Evolutionary conservation across 92 coral and sea anemone species (phyloP), one percentile per base, ranked within the genome.

Genomic region (Phymanthus crucifer): DNA sequence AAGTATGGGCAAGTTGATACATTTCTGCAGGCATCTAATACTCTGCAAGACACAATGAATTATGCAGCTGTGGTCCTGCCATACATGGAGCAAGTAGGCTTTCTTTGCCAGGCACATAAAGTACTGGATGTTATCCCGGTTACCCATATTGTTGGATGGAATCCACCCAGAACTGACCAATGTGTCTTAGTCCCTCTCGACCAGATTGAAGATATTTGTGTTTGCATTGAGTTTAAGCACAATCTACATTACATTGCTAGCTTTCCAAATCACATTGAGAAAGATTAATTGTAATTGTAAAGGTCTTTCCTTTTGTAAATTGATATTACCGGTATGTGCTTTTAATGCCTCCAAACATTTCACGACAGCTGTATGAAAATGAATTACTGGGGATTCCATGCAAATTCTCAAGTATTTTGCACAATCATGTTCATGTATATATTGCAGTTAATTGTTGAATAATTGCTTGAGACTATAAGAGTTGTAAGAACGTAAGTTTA

Each of bases 1-100:
- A 84, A 78, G 65, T 86, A 75, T 70, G 89, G 86, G 35, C 86
- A 86, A 48, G 72, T 80, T 74, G 89, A 85, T 47, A 35, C 69
- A 18, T 80, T 86, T 73, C 73, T 86, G 23, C 35, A 77, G 32
- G 83, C 73, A 29, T 61, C 79, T 40, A 40, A 13, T 43, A 43
- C 48, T 43, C 48, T 5, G 61, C 46, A 68, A 6, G 72, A 73
- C 19, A 47, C 68, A 27, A 48, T 52, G 40, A 19, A 45, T 47
- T 73, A 85, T 79, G 85, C 83, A 32, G 87, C 87, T 34, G 84
- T 78, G 36, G 48, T 87, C 40, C 31, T 61, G 38, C 84, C 81
- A 64, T 40, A 76, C 79, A 70, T 68, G 36, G 57, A 37, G 65
- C 47, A 84, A 40, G 46, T n/a, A 21, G 71, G 67, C 34, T 57